A percentile compares a stretch with the other conserved stretches of the same genome.
Conservation (phyloP, 2,113 vertebrate species). For the Labrus mixtus region DNA sequence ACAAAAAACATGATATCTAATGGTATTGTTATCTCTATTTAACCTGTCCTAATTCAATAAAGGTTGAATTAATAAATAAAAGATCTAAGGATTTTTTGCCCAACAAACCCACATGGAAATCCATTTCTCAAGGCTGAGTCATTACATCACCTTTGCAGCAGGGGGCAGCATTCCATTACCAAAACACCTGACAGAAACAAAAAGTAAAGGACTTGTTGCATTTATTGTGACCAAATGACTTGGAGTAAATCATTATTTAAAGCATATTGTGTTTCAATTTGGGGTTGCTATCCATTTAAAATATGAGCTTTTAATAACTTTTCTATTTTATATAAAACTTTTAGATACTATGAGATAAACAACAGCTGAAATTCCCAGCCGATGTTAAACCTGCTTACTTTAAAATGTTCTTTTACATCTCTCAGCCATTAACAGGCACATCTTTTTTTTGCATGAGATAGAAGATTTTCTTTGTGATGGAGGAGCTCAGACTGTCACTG, state of each 20-base stretch:
- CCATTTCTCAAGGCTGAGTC: background rate
- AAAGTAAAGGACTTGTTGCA: no score
- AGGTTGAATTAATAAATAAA: no score
- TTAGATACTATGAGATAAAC: no score
- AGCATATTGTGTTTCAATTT: background rate
- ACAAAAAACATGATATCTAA: no score
- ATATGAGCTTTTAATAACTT: background rate
- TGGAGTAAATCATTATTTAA: background rate
- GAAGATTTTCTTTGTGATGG: constrained; percentile 48
- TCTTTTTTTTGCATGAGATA: constrained; percentile 50
- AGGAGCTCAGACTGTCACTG: constrained; percentile 47
- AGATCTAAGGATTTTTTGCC: no score
- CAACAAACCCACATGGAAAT: background rate
- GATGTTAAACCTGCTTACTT: background rate
- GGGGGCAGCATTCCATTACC: constrained; percentile 55
- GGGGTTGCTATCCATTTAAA: no score
- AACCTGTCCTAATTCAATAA: no score
- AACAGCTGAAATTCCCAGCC: background rate
- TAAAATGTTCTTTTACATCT: background rate
- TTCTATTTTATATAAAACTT: background rate
- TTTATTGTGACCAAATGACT: background rate
- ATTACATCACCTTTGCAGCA: constrained; percentile 32
- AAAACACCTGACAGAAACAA: background rate
- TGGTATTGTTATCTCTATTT: no score
- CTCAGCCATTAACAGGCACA: constrained; percentile 15